Evolutionary conservation across 2,888 invertebrate species (phyloP).

Genomic region (Drosophila mimica): DNA sequence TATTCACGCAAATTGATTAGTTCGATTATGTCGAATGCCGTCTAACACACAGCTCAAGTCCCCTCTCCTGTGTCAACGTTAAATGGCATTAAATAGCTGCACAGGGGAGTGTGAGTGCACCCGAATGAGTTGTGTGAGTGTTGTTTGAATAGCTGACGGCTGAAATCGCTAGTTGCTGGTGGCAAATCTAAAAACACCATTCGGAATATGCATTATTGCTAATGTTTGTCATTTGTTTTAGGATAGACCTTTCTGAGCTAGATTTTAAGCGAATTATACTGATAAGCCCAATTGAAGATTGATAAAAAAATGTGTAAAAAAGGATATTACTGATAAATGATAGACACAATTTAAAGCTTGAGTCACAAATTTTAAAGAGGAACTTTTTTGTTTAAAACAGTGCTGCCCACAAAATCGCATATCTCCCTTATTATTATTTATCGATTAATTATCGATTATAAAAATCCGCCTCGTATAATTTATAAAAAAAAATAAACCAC

Average conservation of each 20-base stretch:
- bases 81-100: slow-evolving; percentile 20
- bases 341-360: too few species aligned
- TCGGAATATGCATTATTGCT: neutral
- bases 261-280: neutral
- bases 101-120: neutral
- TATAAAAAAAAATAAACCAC: too few species aligned
- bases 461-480: too few species aligned
- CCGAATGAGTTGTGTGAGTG: slow-evolving; percentile 2
- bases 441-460: too few species aligned
- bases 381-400: too few species aligned
- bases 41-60: slow-evolving; percentile 34
- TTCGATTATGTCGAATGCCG: slow-evolving; percentile 62
- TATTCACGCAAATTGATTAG: slow-evolving; percentile 77
- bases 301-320: neutral
- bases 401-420: too few species aligned
- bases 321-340: neutral
- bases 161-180: neutral
- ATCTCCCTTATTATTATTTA: too few species aligned
- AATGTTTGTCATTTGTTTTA: neutral
- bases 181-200: neutral
- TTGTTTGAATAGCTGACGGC: neutral
- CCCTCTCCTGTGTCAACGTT: slow-evolving; percentile 18
- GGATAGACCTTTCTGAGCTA: neutral
- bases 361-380: too few species aligned
- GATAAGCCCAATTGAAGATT: neutral